These are phyloP conservation scores for Verasper variegatus DNA, from an alignment of 2,113 vertebrate genomes.

Conservation along the genomic window DNA sequence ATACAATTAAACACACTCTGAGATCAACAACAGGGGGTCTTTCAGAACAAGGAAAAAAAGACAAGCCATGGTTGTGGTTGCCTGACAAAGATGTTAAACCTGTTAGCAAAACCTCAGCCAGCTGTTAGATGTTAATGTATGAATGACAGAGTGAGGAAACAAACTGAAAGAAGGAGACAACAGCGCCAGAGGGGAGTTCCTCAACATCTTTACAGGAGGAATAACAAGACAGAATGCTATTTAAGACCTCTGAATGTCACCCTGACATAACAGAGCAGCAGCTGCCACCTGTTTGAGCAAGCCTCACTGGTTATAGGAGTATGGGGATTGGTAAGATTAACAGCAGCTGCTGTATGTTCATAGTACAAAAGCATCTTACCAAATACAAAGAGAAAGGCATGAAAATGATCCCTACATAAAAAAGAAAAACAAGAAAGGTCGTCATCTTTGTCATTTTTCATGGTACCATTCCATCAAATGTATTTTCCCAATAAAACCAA, in stretches of 20 bases:
- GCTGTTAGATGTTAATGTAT: neutral
- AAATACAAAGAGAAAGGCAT: neutral
- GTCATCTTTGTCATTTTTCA: neutral
- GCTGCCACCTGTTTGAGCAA: conserved; percentile 40
- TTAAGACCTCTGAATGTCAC: conserved; percentile 26
- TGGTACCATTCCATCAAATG: no score
- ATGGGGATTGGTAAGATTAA: conserved; percentile 31
- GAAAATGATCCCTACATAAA: neutral
- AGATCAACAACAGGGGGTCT: neutral
- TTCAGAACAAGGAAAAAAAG: neutral
- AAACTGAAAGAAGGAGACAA: neutral
- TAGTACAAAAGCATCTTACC: conserved; percentile 7
- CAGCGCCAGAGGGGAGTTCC: conserved; percentile 1
- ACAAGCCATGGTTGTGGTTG: neutral
- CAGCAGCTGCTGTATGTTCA: conserved; percentile 12
- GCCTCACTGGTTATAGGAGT: conserved; percentile 4
- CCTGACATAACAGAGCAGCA: conserved; percentile 20
- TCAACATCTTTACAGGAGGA: conserved; percentile 11
- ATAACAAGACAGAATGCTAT: conserved; percentile 19
- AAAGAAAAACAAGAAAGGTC: neutral
- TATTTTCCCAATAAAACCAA: neutral
- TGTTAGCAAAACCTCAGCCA: neutral
- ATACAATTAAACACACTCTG: conserved; percentile 1
- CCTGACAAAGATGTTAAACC: neutral
- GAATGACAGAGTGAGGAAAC: conserved; percentile 9